Evolutionary conservation across 2,113 vertebrate species (phyloP), one percentile per base, ranked within the genome.

Genomic region (Brachypodius melanocephalos): DNA sequence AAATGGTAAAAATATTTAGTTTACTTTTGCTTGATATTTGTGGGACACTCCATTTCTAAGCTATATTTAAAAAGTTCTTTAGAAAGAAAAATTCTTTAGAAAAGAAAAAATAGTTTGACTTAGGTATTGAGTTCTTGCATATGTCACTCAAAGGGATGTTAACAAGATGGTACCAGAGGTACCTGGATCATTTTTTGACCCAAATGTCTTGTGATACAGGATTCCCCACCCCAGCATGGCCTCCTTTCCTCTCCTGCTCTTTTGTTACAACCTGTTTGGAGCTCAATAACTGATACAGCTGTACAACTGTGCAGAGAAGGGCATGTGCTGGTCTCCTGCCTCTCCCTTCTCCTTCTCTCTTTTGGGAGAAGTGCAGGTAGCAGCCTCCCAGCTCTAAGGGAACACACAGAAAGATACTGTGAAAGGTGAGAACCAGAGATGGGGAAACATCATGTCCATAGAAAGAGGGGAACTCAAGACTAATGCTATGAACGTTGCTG

Each of bases 1-100:
- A 87, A 96, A 93, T 81, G 76, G 55, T 66, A 87, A 90, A 96
- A 93, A 89, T 96, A 96, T 90, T 93, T 95, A 8, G 52, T 85
- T 96, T 95, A 94, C 94, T 66, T 94, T 75, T 83, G 34, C 51
- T 96, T 92, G 12, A 54, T 93, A 78, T 86, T 93, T 93, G 67
- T 81, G 69, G 85, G 83, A 92, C 84, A 76, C 24, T 54, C 14
- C 5, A 6, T 79, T 89, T 83, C 51, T 62, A 91, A 80, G 21
- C 66, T 61, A 21, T 80, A 38, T 66, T 51, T 19, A 0, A 29
- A 38, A 29, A 82, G 22, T 52, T 51, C 36, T 76, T 69, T 45
- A 59, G 28, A 52, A 68, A 68, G 12, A 77, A 38, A 28, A 75
- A 34, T 42, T 61, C 32, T 69, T 72, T 52, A 59, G 38, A 48